Conservation (phyloP, 2,113 vertebrate species). For the Riparia riparia region DNA sequence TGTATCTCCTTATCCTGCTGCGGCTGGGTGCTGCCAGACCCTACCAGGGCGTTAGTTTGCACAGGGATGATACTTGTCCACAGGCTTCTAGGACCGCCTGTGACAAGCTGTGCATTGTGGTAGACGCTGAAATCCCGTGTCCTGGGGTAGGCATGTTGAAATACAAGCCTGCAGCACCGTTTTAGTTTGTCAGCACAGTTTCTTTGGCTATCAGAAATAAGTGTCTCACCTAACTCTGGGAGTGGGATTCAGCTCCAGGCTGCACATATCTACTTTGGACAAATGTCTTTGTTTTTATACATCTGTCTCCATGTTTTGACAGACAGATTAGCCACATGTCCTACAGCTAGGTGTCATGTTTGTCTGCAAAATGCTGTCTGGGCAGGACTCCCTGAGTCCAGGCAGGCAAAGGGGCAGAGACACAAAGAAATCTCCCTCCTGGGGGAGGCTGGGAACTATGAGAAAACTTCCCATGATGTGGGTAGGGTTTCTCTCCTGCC, state of each 20-base stretch:
- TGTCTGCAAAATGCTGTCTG: not conserved
- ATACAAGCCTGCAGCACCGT: not conserved
- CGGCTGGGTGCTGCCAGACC: not conserved
- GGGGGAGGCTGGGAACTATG: not conserved
- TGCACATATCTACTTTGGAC: not conserved
- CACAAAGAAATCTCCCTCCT: not conserved
- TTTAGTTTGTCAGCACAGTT: not conserved
- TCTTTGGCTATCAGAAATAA: not conserved
- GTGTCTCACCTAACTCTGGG: not conserved
- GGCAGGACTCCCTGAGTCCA: not conserved
- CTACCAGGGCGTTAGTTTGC: rapidly evolving
- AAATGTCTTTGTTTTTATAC: not conserved
- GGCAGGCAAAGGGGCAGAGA: not conserved
- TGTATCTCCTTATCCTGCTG: not conserved
- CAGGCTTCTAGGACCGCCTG: not conserved
- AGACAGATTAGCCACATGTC: not conserved
- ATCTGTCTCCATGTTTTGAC: not conserved
- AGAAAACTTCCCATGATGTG: not conserved
- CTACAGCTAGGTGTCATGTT: not conserved
- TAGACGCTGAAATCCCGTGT: rapidly evolving
- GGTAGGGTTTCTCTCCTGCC: not conserved
- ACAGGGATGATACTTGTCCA: not conserved
- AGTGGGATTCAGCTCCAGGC: not conserved
- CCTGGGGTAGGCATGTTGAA: not conserved
- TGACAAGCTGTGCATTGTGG: not conserved